Evolutionary conservation across 2,113 vertebrate species (phyloP), one percentile per base, ranked within the genome.

Genomic region (Chlorodrepanis virens): DNA sequence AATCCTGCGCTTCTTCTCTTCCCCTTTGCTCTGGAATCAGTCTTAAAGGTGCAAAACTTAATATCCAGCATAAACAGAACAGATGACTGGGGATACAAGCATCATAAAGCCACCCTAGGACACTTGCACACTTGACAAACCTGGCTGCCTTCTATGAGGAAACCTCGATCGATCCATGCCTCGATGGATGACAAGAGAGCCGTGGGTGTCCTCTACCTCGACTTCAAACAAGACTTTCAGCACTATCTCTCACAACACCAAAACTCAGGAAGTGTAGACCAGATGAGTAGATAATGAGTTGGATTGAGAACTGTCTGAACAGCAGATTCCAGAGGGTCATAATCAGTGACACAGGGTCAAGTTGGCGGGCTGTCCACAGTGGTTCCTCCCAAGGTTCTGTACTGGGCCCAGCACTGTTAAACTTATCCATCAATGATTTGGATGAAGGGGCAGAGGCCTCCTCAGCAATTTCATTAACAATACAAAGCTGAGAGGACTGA

Each of bases 181-280:
- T n/a, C 0, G 0, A 5, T 21, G 28, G 19, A 24, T 52, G 28
- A 39, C 12, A 52, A 18, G 15, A 39, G 33, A 74, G 7, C 19
- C n/a, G 8, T 14, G 44, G 3, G 7, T 59, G 24, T 39, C 39
- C 13, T 18, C 53, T n/a, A 25, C 11, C 16, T 39, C 0, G 0
- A 8, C 22, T 52, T 74, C 60, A 52, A 16, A 19, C 8, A 29
- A 39, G 33, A 9, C 4, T 45, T 75, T 67, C 23, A 20, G 15
- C 10, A 16, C 18, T 11, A 12, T 28, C 12, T 69, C 12, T 54
- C 56, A 64, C 35, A 40, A n/a, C 6, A n/a, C 11, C 3, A 19
- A 81, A 57, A 74, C 3, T 50, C 50, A 45, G 37, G 23, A 74
- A 67, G 2, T 2, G 1, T 24, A 19, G 33, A 17, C 21, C 0